Evolutionary conservation across 2,113 vertebrate species (phyloP).

Genomic region (Dicrurus megarhynchus): DNA sequence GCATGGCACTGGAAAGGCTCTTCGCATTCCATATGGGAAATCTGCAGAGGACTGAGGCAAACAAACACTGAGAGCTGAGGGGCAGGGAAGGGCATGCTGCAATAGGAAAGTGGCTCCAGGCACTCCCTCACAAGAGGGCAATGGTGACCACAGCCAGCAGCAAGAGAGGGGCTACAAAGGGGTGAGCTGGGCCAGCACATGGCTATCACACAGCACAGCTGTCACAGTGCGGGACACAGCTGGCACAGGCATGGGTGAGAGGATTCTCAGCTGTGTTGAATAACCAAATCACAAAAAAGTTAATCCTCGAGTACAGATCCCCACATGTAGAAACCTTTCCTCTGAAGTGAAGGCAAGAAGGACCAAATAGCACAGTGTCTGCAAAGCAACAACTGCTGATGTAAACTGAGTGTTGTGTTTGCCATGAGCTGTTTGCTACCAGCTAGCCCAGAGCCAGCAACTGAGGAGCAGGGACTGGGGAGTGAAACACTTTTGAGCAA

Average conservation of each 20-base stretch:
- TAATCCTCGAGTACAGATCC: not conserved
- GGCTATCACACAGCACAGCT: too few species aligned
- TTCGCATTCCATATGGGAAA: not conserved
- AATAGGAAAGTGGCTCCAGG: not conserved
- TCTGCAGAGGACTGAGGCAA: not conserved
- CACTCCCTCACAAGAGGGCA: accelerated
- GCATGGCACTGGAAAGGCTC: not conserved
- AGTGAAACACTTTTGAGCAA: accelerated
- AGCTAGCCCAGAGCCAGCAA: not conserved
- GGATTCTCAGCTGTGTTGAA: not conserved
- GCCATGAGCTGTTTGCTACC: not conserved
- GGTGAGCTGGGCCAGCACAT: not conserved
- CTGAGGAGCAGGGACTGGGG: not conserved
- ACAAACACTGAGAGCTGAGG: not conserved
- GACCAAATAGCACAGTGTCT: accelerated
- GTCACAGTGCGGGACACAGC: accelerated
- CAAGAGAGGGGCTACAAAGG: not conserved
- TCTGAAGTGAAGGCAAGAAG: not conserved
- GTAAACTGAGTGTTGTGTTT: not conserved
- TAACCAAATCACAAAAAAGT: not conserved
- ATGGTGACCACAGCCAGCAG: not conserved
- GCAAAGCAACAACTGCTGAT: not conserved
- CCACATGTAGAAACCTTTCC: not conserved
- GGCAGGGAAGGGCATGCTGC: not conserved
- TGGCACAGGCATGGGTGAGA: not conserved